phyloP scores from a whole-genome alignment of 2,113 vertebrate genomes.

The Mus spicilegus region DNA sequence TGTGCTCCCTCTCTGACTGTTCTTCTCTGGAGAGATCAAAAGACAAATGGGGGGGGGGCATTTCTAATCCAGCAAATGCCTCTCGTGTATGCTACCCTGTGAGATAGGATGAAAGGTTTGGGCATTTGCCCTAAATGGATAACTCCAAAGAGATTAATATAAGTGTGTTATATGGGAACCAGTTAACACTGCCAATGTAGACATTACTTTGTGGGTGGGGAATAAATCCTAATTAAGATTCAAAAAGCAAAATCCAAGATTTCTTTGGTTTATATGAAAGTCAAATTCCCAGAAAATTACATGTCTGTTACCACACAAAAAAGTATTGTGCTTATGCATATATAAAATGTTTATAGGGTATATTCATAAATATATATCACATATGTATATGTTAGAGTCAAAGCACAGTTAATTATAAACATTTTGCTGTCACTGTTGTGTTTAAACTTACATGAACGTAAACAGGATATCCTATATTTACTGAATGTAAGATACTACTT shows the following conservation, averaged over 20 bases:
- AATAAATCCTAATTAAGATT: constrained; percentile 39
- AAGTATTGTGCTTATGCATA: neutral
- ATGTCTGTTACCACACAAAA: neutral
- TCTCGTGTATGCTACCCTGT: neutral
- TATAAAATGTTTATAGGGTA: too few species aligned
- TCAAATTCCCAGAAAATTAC: constrained; percentile 23
- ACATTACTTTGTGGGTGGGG: neutral
- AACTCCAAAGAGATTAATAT: neutral
- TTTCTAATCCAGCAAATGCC: neutral
- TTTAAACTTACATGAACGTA: constrained; percentile 32
- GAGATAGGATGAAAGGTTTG: neutral
- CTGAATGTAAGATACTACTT: neutral
- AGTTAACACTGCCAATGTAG: neutral
- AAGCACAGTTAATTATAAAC: neutral
- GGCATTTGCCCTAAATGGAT: neutral
- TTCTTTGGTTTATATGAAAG: constrained; percentile 1
- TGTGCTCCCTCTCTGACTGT: neutral
- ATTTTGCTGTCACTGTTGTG: neutral
- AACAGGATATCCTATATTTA: neutral
- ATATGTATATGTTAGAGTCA: neutral
- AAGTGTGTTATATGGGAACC: neutral
- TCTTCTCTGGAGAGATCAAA: constrained; percentile 21
- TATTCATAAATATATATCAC: neutral
- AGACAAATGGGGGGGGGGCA: neutral
- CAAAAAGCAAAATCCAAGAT: constrained; percentile 27